Conservation (phyloP, 2,113 vertebrate species). For the Willisornis vidua region DNA sequence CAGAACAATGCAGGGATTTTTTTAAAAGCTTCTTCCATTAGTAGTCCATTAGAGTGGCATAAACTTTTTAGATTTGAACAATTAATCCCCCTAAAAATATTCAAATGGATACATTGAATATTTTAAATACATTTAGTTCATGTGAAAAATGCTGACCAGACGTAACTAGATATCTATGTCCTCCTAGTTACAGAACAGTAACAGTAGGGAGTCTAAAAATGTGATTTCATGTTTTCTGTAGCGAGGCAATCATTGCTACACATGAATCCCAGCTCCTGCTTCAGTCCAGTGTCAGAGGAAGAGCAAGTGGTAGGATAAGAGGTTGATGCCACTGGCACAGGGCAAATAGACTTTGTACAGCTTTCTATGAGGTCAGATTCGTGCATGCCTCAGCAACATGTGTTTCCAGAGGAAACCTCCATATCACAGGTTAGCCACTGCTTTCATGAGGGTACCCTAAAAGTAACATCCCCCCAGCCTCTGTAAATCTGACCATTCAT, state of each 20-base stretch:
- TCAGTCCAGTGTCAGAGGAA: not conserved
- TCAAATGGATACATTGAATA: constrained; percentile 9
- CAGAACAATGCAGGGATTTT: not conserved
- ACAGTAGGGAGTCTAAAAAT: not conserved
- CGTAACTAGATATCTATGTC: not conserved
- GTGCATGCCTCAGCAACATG: fast-evolving
- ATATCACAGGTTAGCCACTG: not conserved
- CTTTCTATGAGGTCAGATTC: not conserved
- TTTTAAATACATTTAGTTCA: constrained; percentile 30
- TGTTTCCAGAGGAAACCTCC: not conserved
- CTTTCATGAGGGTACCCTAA: fast-evolving
- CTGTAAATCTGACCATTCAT: not conserved
- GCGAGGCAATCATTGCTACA: not conserved
- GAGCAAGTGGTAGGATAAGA: not conserved
- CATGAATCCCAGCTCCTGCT: not conserved
- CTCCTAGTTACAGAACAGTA: not conserved
- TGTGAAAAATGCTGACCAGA: constrained; percentile 40
- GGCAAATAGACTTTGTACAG: not conserved
- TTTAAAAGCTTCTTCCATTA: constrained; percentile 58
- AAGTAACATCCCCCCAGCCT: not conserved
- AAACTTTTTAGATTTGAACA: constrained; percentile 51
- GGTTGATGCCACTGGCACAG: not conserved
- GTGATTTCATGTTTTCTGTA: not conserved
- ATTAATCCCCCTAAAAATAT: constrained; percentile 59
- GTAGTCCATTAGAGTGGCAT: constrained; percentile 57